phyloP scores from a whole-genome alignment of 2,113 vertebrate genomes.

The Fulica atra region DNA sequence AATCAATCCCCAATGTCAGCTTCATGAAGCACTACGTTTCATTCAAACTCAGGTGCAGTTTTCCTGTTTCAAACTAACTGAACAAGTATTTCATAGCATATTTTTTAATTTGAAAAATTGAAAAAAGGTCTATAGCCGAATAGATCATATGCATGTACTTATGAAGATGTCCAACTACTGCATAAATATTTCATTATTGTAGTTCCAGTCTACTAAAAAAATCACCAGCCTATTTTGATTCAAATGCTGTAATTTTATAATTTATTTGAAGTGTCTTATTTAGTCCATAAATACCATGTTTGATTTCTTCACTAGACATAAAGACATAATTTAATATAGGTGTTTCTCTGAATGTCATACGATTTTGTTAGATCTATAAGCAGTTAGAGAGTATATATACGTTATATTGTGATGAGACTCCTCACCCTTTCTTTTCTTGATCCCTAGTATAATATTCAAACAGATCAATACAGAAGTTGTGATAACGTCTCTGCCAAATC shows the following conservation, averaged over 20 bases:
- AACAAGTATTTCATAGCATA: not conserved
- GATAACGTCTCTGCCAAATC: constrained; percentile 96
- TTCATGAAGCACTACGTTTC: not conserved
- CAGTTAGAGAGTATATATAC: not conserved
- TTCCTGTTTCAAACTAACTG: not conserved
- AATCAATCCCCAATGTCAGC: not conserved
- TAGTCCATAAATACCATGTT: not conserved
- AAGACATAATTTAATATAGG: not conserved
- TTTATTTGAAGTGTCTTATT: not conserved
- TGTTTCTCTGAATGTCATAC: not conserved
- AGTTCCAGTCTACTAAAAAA: not conserved
- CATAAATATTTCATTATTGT: not conserved
- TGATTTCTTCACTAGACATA: not conserved
- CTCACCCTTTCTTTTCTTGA: constrained; percentile 77
- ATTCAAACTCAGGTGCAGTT: not conserved
- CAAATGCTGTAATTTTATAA: not conserved
- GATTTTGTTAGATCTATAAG: not conserved
- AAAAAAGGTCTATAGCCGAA: not conserved
- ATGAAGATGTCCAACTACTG: not conserved
- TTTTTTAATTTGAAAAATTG: not conserved
- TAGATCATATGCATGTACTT: not conserved
- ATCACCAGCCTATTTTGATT: not conserved
- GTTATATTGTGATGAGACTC: not conserved
- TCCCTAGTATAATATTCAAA: constrained; percentile 87
- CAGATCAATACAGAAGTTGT: constrained; percentile 92